Percentiles rank a stretch among this genome's conserved stretches.
These are phyloP conservation scores for Nomada ruficornis DNA, from an alignment of 2,888 invertebrate genomes.

Conservation along the genomic window DNA sequence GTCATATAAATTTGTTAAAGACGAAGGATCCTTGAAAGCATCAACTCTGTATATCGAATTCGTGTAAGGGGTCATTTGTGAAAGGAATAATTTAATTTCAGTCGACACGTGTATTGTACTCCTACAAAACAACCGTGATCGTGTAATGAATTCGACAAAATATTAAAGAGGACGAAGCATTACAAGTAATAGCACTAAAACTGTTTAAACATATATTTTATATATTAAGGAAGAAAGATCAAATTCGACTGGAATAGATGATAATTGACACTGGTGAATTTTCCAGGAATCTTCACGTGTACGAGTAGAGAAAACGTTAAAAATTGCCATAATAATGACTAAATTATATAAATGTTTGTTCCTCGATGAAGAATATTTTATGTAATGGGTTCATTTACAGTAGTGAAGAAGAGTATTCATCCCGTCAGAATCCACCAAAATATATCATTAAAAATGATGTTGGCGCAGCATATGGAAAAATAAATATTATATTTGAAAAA, in stretches of 20 bases:
- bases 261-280: neutral
- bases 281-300: constrained; percentile 9
- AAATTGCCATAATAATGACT: neutral
- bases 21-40: neutral
- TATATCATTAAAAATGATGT: neutral
- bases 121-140: neutral
- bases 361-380: constrained; percentile 13
- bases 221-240: neutral
- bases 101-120: neutral
- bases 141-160: neutral
- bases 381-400: neutral
- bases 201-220: neutral
- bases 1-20: neutral
- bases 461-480: constrained; percentile 1
- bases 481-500: constrained; percentile 4
- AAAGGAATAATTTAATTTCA: neutral
- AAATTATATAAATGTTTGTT: constrained; percentile 6
- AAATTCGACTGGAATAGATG: neutral
- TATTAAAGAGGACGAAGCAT: constrained; percentile 7
- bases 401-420: constrained; percentile 18
- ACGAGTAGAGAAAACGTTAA: constrained; percentile 16
- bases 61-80: neutral
- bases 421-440: constrained; percentile 11
- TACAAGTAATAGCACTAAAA: neutral
- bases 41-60: neutral